Percentiles rank a stretch among this genome's conserved stretches.
Conservation (phyloP, 2,888 invertebrate genomes). For the Clepsis dumicolana region DNA sequence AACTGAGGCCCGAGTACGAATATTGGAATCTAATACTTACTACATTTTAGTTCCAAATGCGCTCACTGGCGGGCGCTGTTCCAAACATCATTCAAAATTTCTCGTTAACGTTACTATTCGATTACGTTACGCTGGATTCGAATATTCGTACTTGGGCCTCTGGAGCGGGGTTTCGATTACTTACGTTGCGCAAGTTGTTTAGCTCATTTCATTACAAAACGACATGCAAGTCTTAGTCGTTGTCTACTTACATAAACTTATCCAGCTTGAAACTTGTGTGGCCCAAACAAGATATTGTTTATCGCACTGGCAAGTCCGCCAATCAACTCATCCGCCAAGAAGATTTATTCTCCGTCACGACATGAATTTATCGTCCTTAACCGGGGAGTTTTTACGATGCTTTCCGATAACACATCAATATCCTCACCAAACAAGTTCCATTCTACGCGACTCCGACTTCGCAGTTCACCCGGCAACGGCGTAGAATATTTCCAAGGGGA, state of each 20-base stretch:
- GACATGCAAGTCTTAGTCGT: not conserved
- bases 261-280: not conserved
- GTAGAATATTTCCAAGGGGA: constrained; percentile 1
- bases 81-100: no score
- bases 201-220: not conserved
- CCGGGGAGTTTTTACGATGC: constrained; percentile 54
- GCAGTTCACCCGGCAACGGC: constrained; percentile 9
- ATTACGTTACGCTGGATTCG: no score
- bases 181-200: no score
- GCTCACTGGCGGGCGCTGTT: no score
- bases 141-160: no score
- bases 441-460: constrained; percentile 45
- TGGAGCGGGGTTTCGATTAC: no score
- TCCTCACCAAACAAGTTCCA: constrained; percentile 53
- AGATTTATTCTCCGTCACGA: constrained; percentile 57
- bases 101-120: no score
- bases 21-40: no score
- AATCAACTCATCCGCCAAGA: constrained; percentile 45
- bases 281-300: constrained; percentile 5
- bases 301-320: constrained; percentile 27
- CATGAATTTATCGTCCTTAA: constrained; percentile 45
- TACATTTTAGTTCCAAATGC: no score
- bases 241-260: not conserved
- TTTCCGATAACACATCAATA: constrained; percentile 62
- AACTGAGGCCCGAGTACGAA: no score